Percentiles rank a stretch among this genome's conserved stretches.
phyloP scores from a whole-genome alignment of 2,113 vertebrate species.

The Noctilio leporinus region DNA sequence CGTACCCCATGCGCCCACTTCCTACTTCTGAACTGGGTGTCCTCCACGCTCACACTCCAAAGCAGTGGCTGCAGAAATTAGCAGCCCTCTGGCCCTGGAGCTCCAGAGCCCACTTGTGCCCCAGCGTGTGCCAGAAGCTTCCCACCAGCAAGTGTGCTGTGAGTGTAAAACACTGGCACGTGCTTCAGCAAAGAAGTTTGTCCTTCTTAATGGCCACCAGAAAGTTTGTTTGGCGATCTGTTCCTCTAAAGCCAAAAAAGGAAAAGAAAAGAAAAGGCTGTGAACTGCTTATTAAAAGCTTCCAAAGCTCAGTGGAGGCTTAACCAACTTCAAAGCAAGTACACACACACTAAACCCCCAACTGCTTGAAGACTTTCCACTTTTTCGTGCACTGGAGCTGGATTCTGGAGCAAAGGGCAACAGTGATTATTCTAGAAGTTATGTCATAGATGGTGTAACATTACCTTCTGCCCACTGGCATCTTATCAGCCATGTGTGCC shows the following conservation, averaged over 20 bases:
- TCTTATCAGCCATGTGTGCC: conserved; percentile 26
- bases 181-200: neutral
- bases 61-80: neutral
- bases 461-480: conserved; percentile 48
- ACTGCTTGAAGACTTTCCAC: neutral
- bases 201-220: neutral
- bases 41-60: neutral
- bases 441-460: conserved; percentile 27
- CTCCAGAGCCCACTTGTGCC: neutral
- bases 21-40: neutral
- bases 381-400: neutral
- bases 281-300: neutral
- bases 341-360: neutral
- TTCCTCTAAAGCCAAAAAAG: conserved; percentile 12
- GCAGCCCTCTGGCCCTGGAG: neutral
- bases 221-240: conserved; percentile 16
- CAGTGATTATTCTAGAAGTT: neutral
- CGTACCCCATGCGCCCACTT: neutral
- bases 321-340: conserved; percentile 27
- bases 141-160: rapidly evolving
- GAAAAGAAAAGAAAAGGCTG: neutral
- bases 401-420: conserved; percentile 55
- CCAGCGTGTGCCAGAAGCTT: neutral
- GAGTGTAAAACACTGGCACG: conserved; percentile 8
- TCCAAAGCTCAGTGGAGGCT: conserved; percentile 17